Conservation (phyloP, 2,797 vertebrate genomes). For the Capromys pilorides region DNA sequence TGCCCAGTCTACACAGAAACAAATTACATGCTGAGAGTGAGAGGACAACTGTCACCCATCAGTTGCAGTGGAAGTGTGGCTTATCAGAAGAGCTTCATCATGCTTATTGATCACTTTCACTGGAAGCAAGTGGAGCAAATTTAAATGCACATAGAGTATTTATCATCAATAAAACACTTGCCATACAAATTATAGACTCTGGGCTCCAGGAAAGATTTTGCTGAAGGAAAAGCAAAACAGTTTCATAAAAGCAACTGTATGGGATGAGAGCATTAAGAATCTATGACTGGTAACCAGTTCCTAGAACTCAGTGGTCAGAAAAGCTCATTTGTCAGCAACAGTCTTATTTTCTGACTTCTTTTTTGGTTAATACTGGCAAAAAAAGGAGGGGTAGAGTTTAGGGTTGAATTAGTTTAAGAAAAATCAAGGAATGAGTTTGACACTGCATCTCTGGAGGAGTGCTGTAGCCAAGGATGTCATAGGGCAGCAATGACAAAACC, state of each 20-base stretch:
- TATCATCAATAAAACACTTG: slow-evolving; percentile 51
- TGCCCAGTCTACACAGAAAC: background rate
- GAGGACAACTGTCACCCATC: background rate
- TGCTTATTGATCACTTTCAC: background rate
- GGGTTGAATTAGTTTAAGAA: background rate
- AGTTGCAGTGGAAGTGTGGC: background rate
- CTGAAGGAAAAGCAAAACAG: slow-evolving; percentile 18
- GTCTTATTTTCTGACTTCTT: background rate
- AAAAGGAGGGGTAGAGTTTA: background rate
- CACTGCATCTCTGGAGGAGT: background rate
- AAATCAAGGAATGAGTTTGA: slow-evolving; percentile 16
- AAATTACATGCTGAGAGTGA: background rate
- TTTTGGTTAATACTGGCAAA: background rate
- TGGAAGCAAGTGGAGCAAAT: background rate
- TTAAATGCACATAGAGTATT: background rate
- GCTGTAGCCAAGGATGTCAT: background rate
- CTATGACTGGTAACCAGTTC: background rate
- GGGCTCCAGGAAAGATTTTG: slow-evolving; percentile 15
- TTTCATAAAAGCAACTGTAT: slow-evolving; percentile 14
- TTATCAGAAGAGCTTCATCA: background rate
- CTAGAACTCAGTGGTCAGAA: background rate
- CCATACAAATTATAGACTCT: slow-evolving; percentile 9
- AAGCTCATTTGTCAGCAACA: background rate
- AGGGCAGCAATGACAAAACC: background rate
- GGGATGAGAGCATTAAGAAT: background rate